Percentiles rank a stretch among this genome's conserved stretches.
Evolutionary conservation across 2,797 vertebrate species (phyloP).

Genomic region (Microctenopoma steveboyesi): DNA sequence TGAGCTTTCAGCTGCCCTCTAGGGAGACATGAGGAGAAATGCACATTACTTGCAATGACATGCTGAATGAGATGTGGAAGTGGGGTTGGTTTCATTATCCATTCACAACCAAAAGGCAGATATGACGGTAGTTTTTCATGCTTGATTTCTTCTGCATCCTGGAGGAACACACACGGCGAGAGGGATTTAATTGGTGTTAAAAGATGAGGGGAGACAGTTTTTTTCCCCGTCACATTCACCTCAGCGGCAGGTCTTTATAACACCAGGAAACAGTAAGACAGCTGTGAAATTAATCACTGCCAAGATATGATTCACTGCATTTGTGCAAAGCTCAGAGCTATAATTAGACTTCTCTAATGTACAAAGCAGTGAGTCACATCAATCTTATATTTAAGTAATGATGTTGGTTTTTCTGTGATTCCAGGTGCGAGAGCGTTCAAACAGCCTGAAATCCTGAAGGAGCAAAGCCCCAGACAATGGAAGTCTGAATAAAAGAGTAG

Average conservation of each 20-base stretch:
- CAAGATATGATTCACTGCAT: slow-evolving; percentile 36
- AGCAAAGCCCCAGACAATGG: slow-evolving; percentile 17
- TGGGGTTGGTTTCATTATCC: slow-evolving; percentile 7
- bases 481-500: background rate
- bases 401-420: slow-evolving; percentile 29
- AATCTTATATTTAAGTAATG: slow-evolving; percentile 33
- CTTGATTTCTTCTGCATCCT: background rate
- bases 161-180: background rate
- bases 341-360: slow-evolving; percentile 47
- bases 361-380: slow-evolving; percentile 40
- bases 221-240: slow-evolving; percentile 29
- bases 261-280: slow-evolving; percentile 18
- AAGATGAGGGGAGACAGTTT: background rate
- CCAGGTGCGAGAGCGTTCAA: slow-evolving; percentile 12
- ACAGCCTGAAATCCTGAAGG: slow-evolving; percentile 12
- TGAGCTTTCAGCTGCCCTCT: slow-evolving; percentile 37
- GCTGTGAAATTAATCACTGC: slow-evolving; percentile 48
- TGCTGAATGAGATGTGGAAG: background rate
- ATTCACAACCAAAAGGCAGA: slow-evolving; percentile 1
- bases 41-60: slow-evolving; percentile 7
- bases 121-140: background rate
- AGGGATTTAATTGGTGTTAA: slow-evolving; percentile 25
- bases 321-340: slow-evolving; percentile 47
- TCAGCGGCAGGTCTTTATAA: slow-evolving; percentile 17
- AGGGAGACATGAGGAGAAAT: slow-evolving; percentile 33